Percentiles rank a stretch among this genome's conserved stretches.
Evolutionary conservation across 2,113 vertebrate species (phyloP).

Genomic region (Colossoma macropomum): DNA sequence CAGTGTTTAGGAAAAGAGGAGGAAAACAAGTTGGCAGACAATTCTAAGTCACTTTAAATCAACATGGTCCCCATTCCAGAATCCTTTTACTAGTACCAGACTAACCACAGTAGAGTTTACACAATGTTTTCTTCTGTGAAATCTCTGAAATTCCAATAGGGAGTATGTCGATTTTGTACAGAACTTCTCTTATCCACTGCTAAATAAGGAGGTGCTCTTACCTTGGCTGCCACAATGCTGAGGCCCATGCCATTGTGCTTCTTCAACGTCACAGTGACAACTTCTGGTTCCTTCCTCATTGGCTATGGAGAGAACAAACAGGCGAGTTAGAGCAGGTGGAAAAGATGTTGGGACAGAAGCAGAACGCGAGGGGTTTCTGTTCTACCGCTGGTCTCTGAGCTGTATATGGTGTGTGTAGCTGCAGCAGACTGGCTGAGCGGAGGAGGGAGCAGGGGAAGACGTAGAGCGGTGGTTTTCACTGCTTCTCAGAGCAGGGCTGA

Average conservation of each 20-base stretch:
- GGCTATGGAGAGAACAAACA: constrained; percentile 76
- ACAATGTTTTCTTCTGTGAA: background rate
- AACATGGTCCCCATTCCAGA: background rate
- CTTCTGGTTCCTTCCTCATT: constrained; percentile 95
- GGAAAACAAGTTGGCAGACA: background rate
- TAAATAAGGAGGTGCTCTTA: constrained; percentile 66
- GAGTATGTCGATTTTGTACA: background rate
- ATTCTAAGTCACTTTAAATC: background rate
- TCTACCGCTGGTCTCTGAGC: constrained; percentile 11
- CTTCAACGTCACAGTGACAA: constrained; percentile 96
- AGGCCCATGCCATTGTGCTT: constrained; percentile 99
- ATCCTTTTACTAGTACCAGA: background rate
- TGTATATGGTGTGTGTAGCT: constrained; percentile 28
- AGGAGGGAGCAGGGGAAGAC: constrained; percentile 51
- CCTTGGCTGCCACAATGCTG: constrained; percentile 98
- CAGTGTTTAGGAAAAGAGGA: background rate
- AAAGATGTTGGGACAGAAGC: no score
- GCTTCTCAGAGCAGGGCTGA: constrained; percentile 61
- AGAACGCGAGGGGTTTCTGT: background rate
- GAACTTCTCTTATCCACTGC: background rate
- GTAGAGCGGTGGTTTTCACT: constrained; percentile 56
- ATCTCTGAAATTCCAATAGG: background rate
- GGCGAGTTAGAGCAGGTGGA: constrained; percentile 19
- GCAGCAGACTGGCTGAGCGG: constrained; percentile 38
- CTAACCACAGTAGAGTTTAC: background rate